These are phyloP conservation scores for Zootermopsis nevadensis DNA, from an alignment of 2,888 invertebrate species.

Conservation along the genomic window DNA sequence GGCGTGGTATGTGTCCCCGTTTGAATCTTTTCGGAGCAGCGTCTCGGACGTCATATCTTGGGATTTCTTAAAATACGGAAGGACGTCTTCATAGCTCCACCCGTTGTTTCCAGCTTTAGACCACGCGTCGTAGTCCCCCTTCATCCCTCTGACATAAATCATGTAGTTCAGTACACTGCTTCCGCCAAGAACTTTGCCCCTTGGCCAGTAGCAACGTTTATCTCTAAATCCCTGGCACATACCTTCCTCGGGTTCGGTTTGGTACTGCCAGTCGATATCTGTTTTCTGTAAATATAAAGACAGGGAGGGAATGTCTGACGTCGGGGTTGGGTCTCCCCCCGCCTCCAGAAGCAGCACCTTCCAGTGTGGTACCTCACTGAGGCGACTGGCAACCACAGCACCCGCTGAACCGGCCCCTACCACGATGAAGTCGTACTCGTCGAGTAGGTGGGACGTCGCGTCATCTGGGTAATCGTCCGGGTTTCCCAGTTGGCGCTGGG, in stretches of 20 bases:
- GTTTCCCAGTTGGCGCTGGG: conserved; percentile 25
- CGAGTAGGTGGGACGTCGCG: not conserved
- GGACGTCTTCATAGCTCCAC: conserved; percentile 64
- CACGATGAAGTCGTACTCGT: conserved; percentile 49
- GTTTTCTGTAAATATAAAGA: conserved; percentile 57
- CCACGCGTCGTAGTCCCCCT: conserved; percentile 64
- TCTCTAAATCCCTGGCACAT: conserved; percentile 56
- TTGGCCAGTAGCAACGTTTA: conserved; percentile 57
- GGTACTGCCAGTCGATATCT: conserved; percentile 62
- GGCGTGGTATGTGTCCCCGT: conserved; percentile 69
- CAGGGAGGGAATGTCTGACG: conserved; percentile 57
- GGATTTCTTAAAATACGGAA: conserved; percentile 60
- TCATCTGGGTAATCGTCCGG: conserved; percentile 34
- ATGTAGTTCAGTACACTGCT: conserved; percentile 65
- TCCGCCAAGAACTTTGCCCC: conserved; percentile 64
- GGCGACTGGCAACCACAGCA: conserved; percentile 61
- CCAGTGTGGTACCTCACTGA: conserved; percentile 57
- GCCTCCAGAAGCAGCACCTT: conserved; percentile 59
- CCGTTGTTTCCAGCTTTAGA: conserved; percentile 61
- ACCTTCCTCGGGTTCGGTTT: conserved; percentile 61
- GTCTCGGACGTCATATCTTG: not conserved
- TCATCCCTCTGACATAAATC: conserved; percentile 64
- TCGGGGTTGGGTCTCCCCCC: conserved; percentile 58
- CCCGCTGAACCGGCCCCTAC: conserved; percentile 59
- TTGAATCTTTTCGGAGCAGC: not conserved